Conservation (phyloP, 2,888 invertebrate genomes). For the Nomada fabriciana region DNA sequence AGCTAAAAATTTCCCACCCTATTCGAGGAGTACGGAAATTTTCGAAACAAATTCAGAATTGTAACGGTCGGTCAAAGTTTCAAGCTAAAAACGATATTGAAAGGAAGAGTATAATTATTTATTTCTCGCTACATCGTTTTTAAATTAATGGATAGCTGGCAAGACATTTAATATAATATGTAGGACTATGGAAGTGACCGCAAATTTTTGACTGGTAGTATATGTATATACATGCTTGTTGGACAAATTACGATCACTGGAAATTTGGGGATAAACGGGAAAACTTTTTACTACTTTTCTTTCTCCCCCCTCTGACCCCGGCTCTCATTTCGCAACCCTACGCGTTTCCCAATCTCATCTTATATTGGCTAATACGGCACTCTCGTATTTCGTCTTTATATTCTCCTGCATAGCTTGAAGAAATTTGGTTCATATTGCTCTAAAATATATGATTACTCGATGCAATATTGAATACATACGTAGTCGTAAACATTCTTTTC, state of each 20-base stretch:
- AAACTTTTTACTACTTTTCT: background rate
- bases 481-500: too few species aligned
- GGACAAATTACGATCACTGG: slow-evolving; percentile 26
- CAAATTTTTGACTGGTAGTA: background rate
- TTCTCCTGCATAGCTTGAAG: background rate
- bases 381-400: slow-evolving; percentile 31
- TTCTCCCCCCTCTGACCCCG: background rate
- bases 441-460: too few species aligned
- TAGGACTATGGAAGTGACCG: too few species aligned
- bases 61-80: background rate
- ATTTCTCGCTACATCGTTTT: too few species aligned
- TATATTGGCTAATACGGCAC: slow-evolving; percentile 11
- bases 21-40: background rate
- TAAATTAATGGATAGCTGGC: too few species aligned
- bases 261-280: slow-evolving; percentile 45
- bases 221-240: background rate
- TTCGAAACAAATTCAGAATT: background rate
- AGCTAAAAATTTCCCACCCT: background rate
- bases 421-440: too few species aligned
- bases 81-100: too few species aligned
- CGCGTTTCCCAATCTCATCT: too few species aligned
- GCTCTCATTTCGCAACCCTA: background rate
- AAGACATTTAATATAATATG: too few species aligned
- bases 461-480: too few species aligned
- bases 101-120: too few species aligned